Evolutionary conservation across 1,140 invertebrate species (phyloP), one percentile per base, ranked within the genome.

Genomic region (Drosophila littoralis): DNA sequence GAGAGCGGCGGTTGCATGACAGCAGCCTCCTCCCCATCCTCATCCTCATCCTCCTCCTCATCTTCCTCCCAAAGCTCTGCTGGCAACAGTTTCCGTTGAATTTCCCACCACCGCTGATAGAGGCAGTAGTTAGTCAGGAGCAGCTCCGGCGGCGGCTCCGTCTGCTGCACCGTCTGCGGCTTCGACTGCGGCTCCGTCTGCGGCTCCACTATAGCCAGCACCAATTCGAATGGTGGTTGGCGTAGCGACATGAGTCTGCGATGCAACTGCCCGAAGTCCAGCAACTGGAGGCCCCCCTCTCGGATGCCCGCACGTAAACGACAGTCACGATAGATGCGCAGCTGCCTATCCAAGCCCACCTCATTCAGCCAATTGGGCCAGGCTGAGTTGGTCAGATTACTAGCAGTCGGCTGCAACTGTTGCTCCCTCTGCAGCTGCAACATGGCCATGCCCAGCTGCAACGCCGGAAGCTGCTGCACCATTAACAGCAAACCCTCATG

Each of bases 141-240:
- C 46, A 81, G 38, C 13, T 51, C 13, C 38, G 51, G 79, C 5
- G 68, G n/a, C n/a, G n/a, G n/a, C n/a, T n/a, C n/a, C n/a, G n/a
- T n/a, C n/a, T n/a, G n/a, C n/a, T n/a, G n/a, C n/a, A n/a, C n/a
- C n/a, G n/a, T n/a, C n/a, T n/a, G n/a, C n/a, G n/a, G n/a, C n/a
- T n/a, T n/a, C n/a, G n/a, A n/a, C n/a, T n/a, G n/a, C n/a, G n/a
- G n/a, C n/a, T n/a, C n/a, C n/a, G n/a, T n/a, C n/a, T n/a, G 67
- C 13, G 70, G 73, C 7, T 77, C 66, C 17, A 90, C 77, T 95
- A 95, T 6, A 95, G 95, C 94, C 95, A 95, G 88, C 95, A 96
- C 75, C 95, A 96, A 77, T 96, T 96, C 4, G 32, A 22, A 1
- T 3, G 42, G 1, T 7, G 13, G 12, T 0, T 35, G 38, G n/a